These are phyloP conservation scores for Tetrax tetrax DNA, from an alignment of 2,113 vertebrate genomes.

Conservation along the genomic window DNA sequence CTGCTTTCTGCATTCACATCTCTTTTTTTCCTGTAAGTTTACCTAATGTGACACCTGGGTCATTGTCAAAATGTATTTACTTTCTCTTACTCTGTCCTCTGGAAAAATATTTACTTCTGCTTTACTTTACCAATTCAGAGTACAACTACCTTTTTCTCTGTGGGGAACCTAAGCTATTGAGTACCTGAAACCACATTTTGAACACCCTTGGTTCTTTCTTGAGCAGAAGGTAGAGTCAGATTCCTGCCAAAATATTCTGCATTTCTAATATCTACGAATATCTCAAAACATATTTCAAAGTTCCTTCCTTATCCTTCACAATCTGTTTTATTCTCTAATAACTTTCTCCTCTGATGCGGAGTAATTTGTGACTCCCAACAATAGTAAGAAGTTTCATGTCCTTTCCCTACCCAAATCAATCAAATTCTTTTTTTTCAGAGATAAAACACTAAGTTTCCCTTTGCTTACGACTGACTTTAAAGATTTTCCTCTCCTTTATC, in stretches of 20 bases:
- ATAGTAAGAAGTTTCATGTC: rapidly evolving
- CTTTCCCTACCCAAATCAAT: background rate
- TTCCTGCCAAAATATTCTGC: background rate
- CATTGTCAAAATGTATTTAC: background rate
- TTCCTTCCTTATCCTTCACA: background rate
- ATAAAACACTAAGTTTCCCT: background rate
- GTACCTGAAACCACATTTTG: background rate
- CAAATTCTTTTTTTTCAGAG: background rate
- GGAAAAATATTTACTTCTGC: background rate
- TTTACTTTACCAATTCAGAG: background rate
- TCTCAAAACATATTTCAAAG: background rate
- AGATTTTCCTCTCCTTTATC: background rate
- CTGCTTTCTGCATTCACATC: background rate
- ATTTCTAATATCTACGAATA: background rate
- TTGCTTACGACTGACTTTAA: background rate
- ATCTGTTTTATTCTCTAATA: background rate
- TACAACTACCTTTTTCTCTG: background rate
- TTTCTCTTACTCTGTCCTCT: background rate
- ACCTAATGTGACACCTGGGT: background rate
- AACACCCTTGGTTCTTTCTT: background rate
- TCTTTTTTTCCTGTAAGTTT: background rate
- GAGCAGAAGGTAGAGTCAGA: background rate
- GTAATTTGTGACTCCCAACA: background rate
- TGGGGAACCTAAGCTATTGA: rapidly evolving
- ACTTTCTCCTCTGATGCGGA: background rate